Evolutionary conservation across 1,140 invertebrate species (phyloP).

Genomic region (Ips nitidus): DNA sequence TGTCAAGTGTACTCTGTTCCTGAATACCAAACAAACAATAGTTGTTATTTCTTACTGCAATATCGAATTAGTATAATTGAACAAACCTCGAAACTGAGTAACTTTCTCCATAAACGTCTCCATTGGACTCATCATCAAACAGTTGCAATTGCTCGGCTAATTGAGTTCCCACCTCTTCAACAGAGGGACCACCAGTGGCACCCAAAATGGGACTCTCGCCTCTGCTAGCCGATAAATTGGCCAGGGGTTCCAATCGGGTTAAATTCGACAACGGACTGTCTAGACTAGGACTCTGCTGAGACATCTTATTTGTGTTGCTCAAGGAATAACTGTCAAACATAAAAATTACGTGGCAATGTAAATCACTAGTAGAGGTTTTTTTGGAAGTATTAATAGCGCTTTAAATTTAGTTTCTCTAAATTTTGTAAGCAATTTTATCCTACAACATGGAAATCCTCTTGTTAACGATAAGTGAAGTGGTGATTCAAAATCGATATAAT

Average conservation of each 20-base stretch:
- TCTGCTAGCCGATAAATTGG: slow-evolving; percentile 22
- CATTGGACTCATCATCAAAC: slow-evolving; percentile 27
- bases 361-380: too few relatives aligned
- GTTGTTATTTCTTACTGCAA: too few relatives aligned
- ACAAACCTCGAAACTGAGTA: slow-evolving; percentile 13
- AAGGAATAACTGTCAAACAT: slow-evolving; percentile 10
- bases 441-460: too few relatives aligned
- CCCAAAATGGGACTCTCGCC: slow-evolving; percentile 24
- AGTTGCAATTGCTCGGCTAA: slow-evolving; percentile 31
- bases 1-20: slow-evolving; percentile 44
- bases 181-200: slow-evolving; percentile 8
- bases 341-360: not conserved
- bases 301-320: slow-evolving; percentile 6
- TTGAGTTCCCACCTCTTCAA: slow-evolving; percentile 30
- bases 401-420: too few relatives aligned
- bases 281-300: slow-evolving; percentile 7
- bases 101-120: slow-evolving; percentile 28
- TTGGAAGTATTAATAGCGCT: too few relatives aligned
- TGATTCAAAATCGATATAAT: too few relatives aligned
- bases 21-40: not conserved
- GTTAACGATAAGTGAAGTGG: too few relatives aligned
- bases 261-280: slow-evolving; percentile 18
- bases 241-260: slow-evolving; percentile 20
- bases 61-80: too few relatives aligned
- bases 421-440: too few relatives aligned